Conservation (phyloP, 2,113 vertebrate species). For the Salvator merianae region DNA sequence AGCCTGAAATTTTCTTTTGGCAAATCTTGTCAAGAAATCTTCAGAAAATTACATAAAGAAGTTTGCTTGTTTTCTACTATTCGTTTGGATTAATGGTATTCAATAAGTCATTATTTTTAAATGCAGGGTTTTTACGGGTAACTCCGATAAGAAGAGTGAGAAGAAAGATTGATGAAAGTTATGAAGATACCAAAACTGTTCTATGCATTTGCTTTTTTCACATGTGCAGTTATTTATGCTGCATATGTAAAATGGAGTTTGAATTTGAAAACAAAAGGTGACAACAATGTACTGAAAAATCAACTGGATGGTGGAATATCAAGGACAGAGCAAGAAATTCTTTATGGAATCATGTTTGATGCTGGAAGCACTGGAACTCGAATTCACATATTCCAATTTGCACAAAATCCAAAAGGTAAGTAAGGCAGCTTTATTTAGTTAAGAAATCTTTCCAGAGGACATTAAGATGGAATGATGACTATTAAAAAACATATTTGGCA, state of each 20-base stretch:
- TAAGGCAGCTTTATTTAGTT: slow-evolving; percentile 44
- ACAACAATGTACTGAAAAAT: slow-evolving; percentile 36
- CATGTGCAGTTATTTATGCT: slow-evolving; percentile 81
- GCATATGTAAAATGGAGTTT: slow-evolving; percentile 83
- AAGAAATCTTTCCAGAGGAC: background rate
- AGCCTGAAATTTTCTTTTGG: too few species aligned
- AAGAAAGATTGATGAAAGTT: slow-evolving; percentile 64
- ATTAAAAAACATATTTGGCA: too few species aligned
- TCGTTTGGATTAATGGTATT: background rate
- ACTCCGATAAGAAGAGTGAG: slow-evolving; percentile 13
- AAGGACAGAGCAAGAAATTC: slow-evolving; percentile 52
- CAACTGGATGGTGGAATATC: slow-evolving; percentile 24
- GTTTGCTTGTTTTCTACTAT: background rate
- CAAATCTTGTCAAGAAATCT: background rate
- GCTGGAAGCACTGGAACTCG: slow-evolving; percentile 95
- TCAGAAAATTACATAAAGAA: background rate
- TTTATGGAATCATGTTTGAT: slow-evolving; percentile 94
- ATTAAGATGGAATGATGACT: too few species aligned
- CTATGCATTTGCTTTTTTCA: slow-evolving; percentile 75
- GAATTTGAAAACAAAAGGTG: slow-evolving; percentile 57
- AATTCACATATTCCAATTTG: slow-evolving; percentile 90
- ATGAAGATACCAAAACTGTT: slow-evolving; percentile 87
- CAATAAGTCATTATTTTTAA: background rate
- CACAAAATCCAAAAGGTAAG: slow-evolving; percentile 76
- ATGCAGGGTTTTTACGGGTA: slow-evolving; percentile 26